Evolutionary conservation across 2,113 vertebrate species (phyloP).

Genomic region (Oryctolagus cuniculus): DNA sequence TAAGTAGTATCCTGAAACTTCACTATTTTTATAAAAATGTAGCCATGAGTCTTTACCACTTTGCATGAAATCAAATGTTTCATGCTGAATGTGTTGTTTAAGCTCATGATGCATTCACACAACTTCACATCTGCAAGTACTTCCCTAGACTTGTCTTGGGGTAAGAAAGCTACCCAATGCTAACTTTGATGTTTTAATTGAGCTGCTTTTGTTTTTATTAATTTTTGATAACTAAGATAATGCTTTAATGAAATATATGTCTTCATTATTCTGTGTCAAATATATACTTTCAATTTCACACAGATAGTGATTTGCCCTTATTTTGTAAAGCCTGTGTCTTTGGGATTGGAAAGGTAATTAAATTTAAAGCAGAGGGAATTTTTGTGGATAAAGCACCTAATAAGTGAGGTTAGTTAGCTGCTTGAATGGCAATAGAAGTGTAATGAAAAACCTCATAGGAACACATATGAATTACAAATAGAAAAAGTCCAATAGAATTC

Average conservation of each 20-base stretch:
- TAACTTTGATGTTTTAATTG: slow-evolving; percentile 42
- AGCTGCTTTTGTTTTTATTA: slow-evolving; percentile 45
- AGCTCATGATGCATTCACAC: neutral
- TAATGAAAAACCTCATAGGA: slow-evolving; percentile 70
- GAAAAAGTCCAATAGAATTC: slow-evolving; percentile 60
- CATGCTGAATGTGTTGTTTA: neutral
- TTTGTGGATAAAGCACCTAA: slow-evolving; percentile 69
- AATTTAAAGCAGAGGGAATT: slow-evolving; percentile 66
- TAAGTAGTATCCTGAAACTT: neutral
- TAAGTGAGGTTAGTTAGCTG: slow-evolving; percentile 79
- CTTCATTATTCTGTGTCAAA: neutral
- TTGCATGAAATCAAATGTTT: slow-evolving; percentile 36
- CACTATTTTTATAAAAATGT: slow-evolving; percentile 5
- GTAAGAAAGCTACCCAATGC: neutral
- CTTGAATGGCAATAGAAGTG: slow-evolving; percentile 62
- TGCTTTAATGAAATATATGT: neutral
- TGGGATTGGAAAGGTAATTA: slow-evolving; percentile 73
- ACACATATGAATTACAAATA: slow-evolving; percentile 67
- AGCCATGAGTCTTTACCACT: neutral
- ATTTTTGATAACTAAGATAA: slow-evolving; percentile 57
- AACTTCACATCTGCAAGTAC: neutral
- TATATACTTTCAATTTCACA: slow-evolving; percentile 23
- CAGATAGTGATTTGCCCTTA: slow-evolving; percentile 50
- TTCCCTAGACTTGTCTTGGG: neutral
- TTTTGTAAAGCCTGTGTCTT: slow-evolving; percentile 47